Conservation (phyloP, 2,888 invertebrate genomes). For the Sinopyrophorus schimmeli region DNA sequence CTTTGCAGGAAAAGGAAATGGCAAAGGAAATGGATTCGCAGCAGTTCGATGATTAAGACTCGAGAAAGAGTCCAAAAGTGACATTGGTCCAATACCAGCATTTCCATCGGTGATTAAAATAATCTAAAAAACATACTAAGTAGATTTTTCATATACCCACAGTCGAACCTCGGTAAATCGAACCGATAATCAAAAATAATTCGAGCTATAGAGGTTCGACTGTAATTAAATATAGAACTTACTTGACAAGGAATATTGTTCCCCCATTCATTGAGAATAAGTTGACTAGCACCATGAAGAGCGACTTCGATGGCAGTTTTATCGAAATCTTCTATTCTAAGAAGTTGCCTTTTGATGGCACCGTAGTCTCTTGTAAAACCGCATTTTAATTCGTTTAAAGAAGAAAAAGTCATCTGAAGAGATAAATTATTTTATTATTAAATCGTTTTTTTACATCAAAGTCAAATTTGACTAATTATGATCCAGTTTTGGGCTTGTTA, state of each 20-base stretch:
- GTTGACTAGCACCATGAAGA: conserved; percentile 75
- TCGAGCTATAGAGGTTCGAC: too few species aligned
- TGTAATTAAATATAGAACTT: conserved; percentile 17
- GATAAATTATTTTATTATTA: conserved; percentile 1
- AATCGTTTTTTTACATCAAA: too few species aligned
- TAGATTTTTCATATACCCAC: too few species aligned
- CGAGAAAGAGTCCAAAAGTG: conserved; percentile 63
- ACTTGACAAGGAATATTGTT: conserved; percentile 83
- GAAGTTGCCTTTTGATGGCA: conserved; percentile 72
- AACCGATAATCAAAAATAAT: too few species aligned
- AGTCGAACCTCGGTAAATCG: too few species aligned
- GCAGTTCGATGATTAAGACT: conserved; percentile 55
- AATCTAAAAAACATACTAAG: conserved; percentile 55
- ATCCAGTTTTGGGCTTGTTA: too few species aligned
- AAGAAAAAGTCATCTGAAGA: conserved; percentile 54
- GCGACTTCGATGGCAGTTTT: conserved; percentile 83
- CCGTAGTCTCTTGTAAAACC: conserved; percentile 91
- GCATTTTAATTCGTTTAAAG: conserved; percentile 64
- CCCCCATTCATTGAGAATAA: conserved; percentile 89
- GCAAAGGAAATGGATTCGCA: conserved; percentile 67
- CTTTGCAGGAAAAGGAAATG: conserved; percentile 80
- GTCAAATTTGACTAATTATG: too few species aligned
- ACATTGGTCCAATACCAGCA: conserved; percentile 67
- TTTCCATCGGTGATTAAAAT: conserved; percentile 78
- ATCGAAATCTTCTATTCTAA: conserved; percentile 80